Evolutionary conservation across 2,888 invertebrate species (phyloP).

Genomic region (Pyrgus malvae): DNA sequence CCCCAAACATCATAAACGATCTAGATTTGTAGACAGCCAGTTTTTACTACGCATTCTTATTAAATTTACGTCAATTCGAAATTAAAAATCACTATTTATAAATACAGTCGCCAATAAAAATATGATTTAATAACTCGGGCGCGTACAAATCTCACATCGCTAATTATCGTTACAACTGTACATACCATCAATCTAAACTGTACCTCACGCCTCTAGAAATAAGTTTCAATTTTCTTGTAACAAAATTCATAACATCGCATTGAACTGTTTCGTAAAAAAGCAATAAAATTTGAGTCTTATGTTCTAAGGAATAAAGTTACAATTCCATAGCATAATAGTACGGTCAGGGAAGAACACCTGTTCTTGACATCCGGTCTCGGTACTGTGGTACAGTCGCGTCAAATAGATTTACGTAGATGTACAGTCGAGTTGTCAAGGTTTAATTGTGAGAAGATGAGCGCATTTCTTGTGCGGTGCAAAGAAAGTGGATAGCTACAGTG

Average conservation of each 20-base stretch:
- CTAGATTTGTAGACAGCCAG: neutral
- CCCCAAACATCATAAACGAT: neutral
- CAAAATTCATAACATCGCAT: neutral
- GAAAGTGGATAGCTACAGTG: conserved; percentile 4
- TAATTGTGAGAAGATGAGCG: conserved; percentile 24
- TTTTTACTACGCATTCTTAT: conserved; percentile 9
- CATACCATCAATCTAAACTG: neutral
- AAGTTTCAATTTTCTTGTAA: neutral
- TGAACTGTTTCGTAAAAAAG: neutral
- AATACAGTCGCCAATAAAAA: conserved; percentile 26
- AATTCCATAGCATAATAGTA: neutral
- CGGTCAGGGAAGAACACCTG: conserved; percentile 56
- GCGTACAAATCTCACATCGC: conserved; percentile 25
- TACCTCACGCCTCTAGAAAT: neutral
- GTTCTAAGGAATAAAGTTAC: neutral
- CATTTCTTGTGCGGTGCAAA: conserved; percentile 14
- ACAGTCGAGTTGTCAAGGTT: conserved; percentile 23
- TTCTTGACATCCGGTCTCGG: conserved; percentile 49
- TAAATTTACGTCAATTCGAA: conserved; percentile 18
- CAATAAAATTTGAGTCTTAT: neutral
- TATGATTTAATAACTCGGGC: conserved; percentile 27
- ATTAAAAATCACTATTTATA: conserved; percentile 26
- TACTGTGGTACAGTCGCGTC: conserved; percentile 37
- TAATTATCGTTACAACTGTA: conserved; percentile 25
- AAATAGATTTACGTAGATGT: conserved; percentile 15